Conservation (phyloP, 1,140 invertebrate genomes). For the Stratiolaelaps scimitus region DNA sequence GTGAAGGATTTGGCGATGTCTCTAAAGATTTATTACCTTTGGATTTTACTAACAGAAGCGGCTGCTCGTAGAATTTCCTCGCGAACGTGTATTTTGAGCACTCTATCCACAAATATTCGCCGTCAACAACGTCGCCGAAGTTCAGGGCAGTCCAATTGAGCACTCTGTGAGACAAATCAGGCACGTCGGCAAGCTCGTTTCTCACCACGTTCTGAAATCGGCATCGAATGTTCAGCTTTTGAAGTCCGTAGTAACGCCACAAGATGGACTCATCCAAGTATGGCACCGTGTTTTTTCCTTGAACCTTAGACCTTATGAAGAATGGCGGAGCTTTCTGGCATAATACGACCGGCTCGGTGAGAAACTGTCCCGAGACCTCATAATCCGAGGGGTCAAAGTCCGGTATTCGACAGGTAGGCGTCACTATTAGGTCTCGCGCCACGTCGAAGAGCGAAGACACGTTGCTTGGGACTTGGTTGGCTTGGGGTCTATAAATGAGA, state of each 20-base stretch:
- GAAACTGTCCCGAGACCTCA: neutral
- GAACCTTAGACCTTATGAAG: neutral
- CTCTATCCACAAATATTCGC: slow-evolving; percentile 4
- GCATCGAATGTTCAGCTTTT: neutral
- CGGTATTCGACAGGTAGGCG: neutral
- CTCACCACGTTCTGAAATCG: neutral
- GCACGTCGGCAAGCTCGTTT: neutral
- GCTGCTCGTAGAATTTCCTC: neutral
- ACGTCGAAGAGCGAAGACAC: neutral
- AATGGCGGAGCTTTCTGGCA: neutral
- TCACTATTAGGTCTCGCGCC: neutral
- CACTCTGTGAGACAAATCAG: neutral
- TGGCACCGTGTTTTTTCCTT: neutral
- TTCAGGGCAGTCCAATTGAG: neutral
- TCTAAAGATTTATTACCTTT: neutral
- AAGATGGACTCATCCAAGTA: neutral
- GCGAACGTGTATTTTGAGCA: slow-evolving; percentile 3
- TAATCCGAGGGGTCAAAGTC: neutral
- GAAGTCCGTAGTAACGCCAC: neutral
- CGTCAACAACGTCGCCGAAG: neutral
- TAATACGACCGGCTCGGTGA: neutral
- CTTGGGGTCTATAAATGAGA: too few relatives aligned
- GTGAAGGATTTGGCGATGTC: too few relatives aligned
- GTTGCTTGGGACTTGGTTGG: too few relatives aligned
- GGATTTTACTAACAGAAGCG: neutral